Evolutionary conservation across 2,888 invertebrate species (phyloP), one percentile per base, ranked within the genome.

Genomic region (Pogonocherus hispidulus): DNA sequence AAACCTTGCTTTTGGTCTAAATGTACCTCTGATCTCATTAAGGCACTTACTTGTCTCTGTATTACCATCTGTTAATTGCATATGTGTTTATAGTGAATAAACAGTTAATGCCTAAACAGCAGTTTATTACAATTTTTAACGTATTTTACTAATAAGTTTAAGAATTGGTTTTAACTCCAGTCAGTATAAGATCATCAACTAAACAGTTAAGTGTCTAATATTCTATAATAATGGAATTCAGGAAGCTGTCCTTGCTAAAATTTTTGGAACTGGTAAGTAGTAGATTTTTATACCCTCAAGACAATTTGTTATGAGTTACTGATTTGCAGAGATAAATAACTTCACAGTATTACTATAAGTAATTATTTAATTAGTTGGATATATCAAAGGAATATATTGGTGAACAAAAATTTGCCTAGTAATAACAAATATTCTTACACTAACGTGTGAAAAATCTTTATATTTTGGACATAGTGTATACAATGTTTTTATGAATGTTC

Each of bases 231-330:
- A 22, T 46, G 27, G 23, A 46, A 27, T 59, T 59, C 3, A 47
- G 46, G 9, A 59, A 35, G 19, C 11, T 59, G 11, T 32, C 44
- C 2, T 14, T 59, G 23, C 2, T 59, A 5, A 59, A 59, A 19
- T 46, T 47, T 59, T 47, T 59, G 32, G 47, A 49, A 23, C 47
- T 59, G 59, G 59, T 59, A 19, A 59, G 59, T 46, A 22, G 14
- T 5, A n/a, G n/a, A n/a, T 16, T 27, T 23, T 51, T 51, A 6
- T 51, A 47, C 19, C 9, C 18, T 47, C 19, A 47, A 47, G 14
- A 18, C 16, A 4, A 18, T 47, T n/a, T n/a, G n/a, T n/a, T n/a
- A n/a, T n/a, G n/a, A n/a, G n/a, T n/a, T n/a, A n/a, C n/a, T n/a
- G n/a, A n/a, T n/a, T n/a, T n/a, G n/a, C n/a, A n/a, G n/a, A n/a